phyloP scores from a whole-genome alignment of 2,113 vertebrate genomes.

The Cairina moschata region DNA sequence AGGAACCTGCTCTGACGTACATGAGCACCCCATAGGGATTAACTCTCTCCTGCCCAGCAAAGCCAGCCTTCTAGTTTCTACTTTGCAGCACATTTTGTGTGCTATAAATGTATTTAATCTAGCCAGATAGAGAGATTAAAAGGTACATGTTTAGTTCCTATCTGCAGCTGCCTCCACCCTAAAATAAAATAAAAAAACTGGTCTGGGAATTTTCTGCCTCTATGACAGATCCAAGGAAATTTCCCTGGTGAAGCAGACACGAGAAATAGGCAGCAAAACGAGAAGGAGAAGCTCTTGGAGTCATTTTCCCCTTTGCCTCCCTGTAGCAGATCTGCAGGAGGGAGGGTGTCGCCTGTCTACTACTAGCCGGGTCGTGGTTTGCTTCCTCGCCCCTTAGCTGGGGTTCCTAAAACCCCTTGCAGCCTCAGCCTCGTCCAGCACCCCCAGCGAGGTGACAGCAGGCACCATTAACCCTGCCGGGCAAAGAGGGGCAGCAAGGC shows the following conservation, averaged over 20 bases:
- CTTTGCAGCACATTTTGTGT: constrained; percentile 15
- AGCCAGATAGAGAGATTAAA: neutral
- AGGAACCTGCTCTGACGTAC: constrained; percentile 75
- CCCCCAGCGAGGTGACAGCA: neutral
- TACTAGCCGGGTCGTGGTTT: neutral
- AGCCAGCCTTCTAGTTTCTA: constrained; percentile 42
- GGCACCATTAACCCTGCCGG: neutral
- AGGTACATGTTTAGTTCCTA: neutral
- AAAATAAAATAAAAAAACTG: neutral
- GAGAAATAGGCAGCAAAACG: neutral
- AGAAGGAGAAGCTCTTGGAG: neutral
- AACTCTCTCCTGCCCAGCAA: constrained; percentile 73
- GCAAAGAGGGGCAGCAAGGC: neutral
- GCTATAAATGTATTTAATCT: constrained; percentile 45
- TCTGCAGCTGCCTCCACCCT: constrained; percentile 18
- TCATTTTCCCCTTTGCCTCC: neutral
- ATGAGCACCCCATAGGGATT: constrained; percentile 72
- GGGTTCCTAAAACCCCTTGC: neutral
- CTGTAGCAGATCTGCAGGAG: neutral
- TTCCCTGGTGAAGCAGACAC: neutral
- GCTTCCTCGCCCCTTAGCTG: neutral
- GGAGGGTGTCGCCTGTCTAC: neutral
- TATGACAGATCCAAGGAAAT: neutral
- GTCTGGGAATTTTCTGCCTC: constrained; percentile 7
- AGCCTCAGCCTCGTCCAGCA: neutral